Evolutionary conservation across 2,113 vertebrate species (phyloP).

Genomic region (Nycticorax nycticorax): DNA sequence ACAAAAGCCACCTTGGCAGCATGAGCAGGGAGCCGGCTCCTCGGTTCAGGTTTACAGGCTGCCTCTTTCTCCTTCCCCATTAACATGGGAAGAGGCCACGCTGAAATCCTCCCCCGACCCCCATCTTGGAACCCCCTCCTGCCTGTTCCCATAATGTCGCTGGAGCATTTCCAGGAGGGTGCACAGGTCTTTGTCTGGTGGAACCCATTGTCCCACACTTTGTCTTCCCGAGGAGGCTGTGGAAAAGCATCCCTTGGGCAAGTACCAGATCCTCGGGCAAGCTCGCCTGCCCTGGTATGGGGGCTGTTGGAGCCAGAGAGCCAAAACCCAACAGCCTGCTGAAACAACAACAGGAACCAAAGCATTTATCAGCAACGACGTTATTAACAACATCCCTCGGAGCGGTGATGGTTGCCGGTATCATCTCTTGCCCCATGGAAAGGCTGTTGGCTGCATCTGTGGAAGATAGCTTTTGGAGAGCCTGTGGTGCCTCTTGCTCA

Average conservation of each 20-base stretch:
- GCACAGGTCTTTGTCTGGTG: not conserved
- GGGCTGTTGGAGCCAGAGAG: not conserved
- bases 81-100: not conserved
- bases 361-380: rapidly evolving
- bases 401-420: rapidly evolving
- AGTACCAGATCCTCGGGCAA: rapidly evolving
- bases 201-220: not conserved
- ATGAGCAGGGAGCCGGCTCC: rapidly evolving
- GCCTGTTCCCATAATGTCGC: not conserved
- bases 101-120: not conserved
- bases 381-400: rapidly evolving
- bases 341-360: not conserved
- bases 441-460: not conserved
- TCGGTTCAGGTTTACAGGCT: rapidly evolving
- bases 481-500: not conserved
- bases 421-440: rapidly evolving
- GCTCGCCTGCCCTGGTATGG: not conserved
- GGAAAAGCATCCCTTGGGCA: not conserved
- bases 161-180: not conserved
- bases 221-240: not conserved
- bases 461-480: not conserved
- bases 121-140: not conserved
- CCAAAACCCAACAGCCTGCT: not conserved
- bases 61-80: not conserved
- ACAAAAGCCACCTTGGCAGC: not conserved